These are phyloP conservation scores for Bagarius yarrelli DNA, from an alignment of 2,113 vertebrate species.

Conservation along the genomic window DNA sequence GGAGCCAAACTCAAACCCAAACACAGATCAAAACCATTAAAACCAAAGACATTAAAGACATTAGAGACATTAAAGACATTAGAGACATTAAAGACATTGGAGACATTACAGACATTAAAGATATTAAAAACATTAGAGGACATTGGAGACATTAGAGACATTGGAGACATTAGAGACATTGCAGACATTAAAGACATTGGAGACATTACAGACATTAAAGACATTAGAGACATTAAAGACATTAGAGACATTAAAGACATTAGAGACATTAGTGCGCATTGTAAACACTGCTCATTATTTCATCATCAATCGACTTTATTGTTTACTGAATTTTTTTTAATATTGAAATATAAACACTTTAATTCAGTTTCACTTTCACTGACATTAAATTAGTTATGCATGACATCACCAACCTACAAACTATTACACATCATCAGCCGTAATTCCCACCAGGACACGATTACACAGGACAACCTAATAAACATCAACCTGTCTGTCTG, in stretches of 20 bases:
- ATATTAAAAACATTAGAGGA: too few species aligned
- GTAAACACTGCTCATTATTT: neutral
- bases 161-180: too few species aligned
- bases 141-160: too few species aligned
- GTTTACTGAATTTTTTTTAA: neutral
- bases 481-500: neutral
- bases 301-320: neutral
- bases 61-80: too few species aligned
- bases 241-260: too few species aligned
- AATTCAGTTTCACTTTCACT: neutral
- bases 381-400: neutral
- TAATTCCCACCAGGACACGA: neutral
- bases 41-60: too few species aligned
- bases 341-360: neutral
- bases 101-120: too few species aligned
- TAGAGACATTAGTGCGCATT: neutral
- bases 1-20: neutral
- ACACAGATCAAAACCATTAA: too few species aligned
- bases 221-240: too few species aligned
- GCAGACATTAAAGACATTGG: too few species aligned
- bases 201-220: too few species aligned
- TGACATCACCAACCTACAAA: neutral
- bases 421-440: neutral
- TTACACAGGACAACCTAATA: neutral
- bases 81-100: too few species aligned